Percentiles rank a stretch among this genome's conserved stretches.
These are phyloP conservation scores for Cynopterus brachyotis DNA, from an alignment of 2,113 vertebrate genomes.

Conservation along the genomic window DNA sequence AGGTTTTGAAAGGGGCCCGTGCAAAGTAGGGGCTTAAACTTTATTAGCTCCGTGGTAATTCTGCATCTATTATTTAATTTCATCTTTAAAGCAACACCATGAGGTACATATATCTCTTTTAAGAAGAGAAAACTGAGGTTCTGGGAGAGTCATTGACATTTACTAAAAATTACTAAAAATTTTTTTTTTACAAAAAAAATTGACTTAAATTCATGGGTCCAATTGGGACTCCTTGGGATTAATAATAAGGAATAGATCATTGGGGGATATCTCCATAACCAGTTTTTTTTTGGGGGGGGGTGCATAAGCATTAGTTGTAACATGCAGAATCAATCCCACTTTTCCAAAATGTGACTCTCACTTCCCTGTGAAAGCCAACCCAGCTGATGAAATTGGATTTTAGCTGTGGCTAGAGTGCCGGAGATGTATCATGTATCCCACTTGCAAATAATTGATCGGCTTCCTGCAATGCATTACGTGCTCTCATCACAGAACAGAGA, in stretches of 20 bases:
- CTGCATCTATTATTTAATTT: not conserved
- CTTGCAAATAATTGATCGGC: conserved; percentile 56
- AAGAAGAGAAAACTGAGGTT: not conserved
- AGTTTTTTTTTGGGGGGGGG: no score
- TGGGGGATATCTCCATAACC: not conserved
- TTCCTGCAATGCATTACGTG: conserved; percentile 34
- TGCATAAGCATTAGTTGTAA: not conserved
- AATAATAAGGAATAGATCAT: not conserved
- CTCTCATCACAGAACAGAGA: not conserved
- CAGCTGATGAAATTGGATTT: conserved; percentile 60
- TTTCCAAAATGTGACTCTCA: conserved; percentile 65
- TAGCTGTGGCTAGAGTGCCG: conserved; percentile 16
- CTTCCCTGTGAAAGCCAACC: conserved; percentile 50
- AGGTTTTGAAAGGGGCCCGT: not conserved
- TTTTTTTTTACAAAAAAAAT: not conserved
- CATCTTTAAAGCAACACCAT: not conserved
- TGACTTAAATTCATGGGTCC: not conserved
- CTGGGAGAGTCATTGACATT: not conserved
- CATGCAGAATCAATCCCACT: conserved; percentile 8
- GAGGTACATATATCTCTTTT: not conserved
- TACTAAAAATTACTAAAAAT: not conserved
- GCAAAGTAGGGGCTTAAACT: not conserved
- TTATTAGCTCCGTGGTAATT: not conserved
- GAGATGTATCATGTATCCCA: not conserved
- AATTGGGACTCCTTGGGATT: not conserved